A percentile compares a stretch with the other conserved stretches of the same genome.
These are phyloP conservation scores for honey bee (Apis mellifera) DNA, from an alignment of 1,140 invertebrate species.

Conservation along the genomic window DNA sequence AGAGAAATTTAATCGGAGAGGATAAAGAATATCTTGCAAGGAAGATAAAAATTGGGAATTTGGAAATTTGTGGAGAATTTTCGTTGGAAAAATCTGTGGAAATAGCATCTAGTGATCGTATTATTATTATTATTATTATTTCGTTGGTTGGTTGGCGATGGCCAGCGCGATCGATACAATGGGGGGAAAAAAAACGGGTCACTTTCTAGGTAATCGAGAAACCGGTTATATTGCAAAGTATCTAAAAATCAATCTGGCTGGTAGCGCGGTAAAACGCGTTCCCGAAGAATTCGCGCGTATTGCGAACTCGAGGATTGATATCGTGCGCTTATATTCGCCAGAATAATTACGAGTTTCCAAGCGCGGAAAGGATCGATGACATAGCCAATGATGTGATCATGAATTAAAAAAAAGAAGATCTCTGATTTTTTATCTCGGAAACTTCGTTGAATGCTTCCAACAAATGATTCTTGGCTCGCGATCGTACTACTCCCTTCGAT, in stretches of 20 bases:
- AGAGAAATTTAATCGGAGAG: too few species aligned
- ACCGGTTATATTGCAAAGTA: conserved; percentile 62
- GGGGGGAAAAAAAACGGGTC: conserved; percentile 36
- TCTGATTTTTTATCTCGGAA: too few species aligned
- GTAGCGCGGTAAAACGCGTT: conserved; percentile 20
- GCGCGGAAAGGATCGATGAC: not conserved
- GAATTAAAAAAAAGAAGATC: not conserved
- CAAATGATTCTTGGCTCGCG: too few species aligned
- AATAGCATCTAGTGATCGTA: too few species aligned
- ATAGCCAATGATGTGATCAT: not conserved
- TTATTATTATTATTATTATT: too few species aligned
- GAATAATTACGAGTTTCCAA: not conserved
- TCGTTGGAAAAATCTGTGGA: too few species aligned
- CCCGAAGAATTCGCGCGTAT: conserved; percentile 12
- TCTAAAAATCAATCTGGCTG: conserved; percentile 50
- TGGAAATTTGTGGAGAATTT: too few species aligned
- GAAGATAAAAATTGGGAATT: too few species aligned
- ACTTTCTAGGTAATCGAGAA: conserved; percentile 56
- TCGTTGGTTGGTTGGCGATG: not conserved
- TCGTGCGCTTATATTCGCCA: not conserved
- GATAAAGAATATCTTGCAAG: too few species aligned
- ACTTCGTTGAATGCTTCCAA: too few species aligned
- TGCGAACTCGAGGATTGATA: not conserved
- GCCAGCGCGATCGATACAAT: conserved; percentile 48
- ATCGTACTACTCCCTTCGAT: not conserved